Evolutionary conservation across 2,797 vertebrate species (phyloP).

Genomic region (Urocyon cinereoargenteus): DNA sequence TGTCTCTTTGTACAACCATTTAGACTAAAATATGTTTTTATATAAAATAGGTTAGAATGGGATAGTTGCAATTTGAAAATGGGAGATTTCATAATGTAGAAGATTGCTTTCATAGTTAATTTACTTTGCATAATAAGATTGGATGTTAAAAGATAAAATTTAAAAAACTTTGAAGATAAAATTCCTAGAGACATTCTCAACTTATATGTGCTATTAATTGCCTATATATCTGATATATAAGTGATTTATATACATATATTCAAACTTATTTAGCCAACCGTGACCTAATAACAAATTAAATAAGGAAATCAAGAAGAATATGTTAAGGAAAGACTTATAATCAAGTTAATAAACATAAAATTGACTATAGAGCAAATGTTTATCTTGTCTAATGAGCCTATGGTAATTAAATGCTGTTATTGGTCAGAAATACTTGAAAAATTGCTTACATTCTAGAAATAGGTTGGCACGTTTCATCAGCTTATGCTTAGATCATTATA

Average conservation of each 20-base stretch:
- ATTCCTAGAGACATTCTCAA: neutral
- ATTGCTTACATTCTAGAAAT: neutral
- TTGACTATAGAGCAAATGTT: neutral
- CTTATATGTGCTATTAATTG: neutral
- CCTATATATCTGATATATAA: neutral
- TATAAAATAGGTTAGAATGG: constrained; percentile 6
- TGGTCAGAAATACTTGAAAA: neutral
- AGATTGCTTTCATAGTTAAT: neutral
- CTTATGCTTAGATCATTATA: neutral
- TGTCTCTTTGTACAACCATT: neutral
- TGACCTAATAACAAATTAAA: constrained; percentile 20
- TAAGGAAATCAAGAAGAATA: neutral
- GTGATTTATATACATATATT: neutral
- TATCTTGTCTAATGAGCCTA: neutral
- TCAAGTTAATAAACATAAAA: neutral
- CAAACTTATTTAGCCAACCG: neutral
- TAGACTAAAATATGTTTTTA: neutral
- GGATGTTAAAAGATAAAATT: neutral
- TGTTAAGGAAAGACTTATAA: neutral
- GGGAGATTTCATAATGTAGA: neutral
- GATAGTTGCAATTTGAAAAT: neutral
- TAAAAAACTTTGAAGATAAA: constrained; percentile 23
- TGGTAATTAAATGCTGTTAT: neutral
- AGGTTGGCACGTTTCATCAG: neutral
- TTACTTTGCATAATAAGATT: neutral